A percentile compares a stretch with the other conserved stretches of the same genome.
phyloP scores from a whole-genome alignment of 2,113 vertebrate genomes.

The Oxyruncus cristatus region DNA sequence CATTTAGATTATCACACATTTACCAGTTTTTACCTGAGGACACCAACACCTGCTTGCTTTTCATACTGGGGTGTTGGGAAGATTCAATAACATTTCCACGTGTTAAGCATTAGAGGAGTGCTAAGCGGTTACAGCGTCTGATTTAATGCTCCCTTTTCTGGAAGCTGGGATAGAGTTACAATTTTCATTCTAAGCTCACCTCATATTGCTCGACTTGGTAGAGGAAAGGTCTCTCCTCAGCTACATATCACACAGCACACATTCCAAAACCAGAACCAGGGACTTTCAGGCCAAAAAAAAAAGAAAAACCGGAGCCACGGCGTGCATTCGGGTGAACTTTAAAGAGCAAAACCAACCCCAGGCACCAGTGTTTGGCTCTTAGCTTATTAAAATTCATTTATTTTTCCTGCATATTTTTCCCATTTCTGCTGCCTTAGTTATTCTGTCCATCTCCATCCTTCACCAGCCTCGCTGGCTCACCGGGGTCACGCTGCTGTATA shows the following conservation, averaged over 20 bases:
- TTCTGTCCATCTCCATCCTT: background rate
- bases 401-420: background rate
- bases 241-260: background rate
- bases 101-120: conserved; percentile 1
- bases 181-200: conserved; percentile 19
- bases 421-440: background rate
- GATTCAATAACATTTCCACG: background rate
- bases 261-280: background rate
- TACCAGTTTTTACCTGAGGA: background rate
- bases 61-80: background rate
- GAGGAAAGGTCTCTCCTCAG: conserved; percentile 17
- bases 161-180: background rate
- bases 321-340: background rate
- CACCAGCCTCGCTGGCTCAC: background rate
- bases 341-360: background rate
- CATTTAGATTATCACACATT: background rate
- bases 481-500: background rate
- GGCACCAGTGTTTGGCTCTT: accelerated
- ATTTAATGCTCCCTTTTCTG: conserved; percentile 39
- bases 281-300: background rate
- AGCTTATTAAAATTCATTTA: background rate
- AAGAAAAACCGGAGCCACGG: background rate
- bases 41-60: background rate
- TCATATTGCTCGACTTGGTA: background rate
- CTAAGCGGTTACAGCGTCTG: background rate